Base-by-base conservation (phyloP, 2,797 vertebrate species). In the Numenius phaeopus region DNA sequence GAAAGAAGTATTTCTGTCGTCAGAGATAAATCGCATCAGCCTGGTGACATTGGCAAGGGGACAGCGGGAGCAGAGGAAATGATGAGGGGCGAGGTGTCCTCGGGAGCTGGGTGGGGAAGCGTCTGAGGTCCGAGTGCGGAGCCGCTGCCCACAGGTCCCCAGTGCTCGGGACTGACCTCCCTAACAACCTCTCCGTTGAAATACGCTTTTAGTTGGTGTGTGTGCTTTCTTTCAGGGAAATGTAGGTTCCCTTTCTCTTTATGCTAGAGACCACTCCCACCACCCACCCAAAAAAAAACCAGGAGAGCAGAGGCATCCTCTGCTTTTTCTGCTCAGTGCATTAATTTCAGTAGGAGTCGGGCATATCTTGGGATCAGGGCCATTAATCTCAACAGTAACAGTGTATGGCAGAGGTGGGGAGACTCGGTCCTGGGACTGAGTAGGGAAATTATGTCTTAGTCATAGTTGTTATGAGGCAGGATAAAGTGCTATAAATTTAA, bases 1-100 rank as follows among this genome's bases (percentile, higher is more conserved):
- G 66, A 81, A 87, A 89, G 27, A 94, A 88, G 5, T 80, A 82
- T 76, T 97, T 95, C 37, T 85, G 2, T 94, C 11, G 14, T 59
- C 79, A 57, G 44, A 64, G 90, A 90, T 65, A 70, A 77, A 79
- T 73, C 26, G 67, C 77, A 92, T 64, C 39, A 94, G 81, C 58
- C 83, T 64, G 78, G 44, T 96, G 34, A 18, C 91, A 29, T 5
- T 79, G 81, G 34, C 94, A 93, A 9, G 54, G 58, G 79, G 65
- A 78, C 76, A 79, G 15, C 23, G 62, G 13, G 72, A 93, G 62
- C 54, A 50, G 90, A 91, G 75, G 61, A 85, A 89, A 72, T 72
- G 9, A 83, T 32, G 67, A 94, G 40, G 65, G 80, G 86, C 55
- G 62, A 27, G 50, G 80, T 78, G 89, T 82, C 21, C 22, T 30